Evolutionary conservation across 1,140 invertebrate genomes (phyloP).

Genomic region (Drosophila eugracilis): DNA sequence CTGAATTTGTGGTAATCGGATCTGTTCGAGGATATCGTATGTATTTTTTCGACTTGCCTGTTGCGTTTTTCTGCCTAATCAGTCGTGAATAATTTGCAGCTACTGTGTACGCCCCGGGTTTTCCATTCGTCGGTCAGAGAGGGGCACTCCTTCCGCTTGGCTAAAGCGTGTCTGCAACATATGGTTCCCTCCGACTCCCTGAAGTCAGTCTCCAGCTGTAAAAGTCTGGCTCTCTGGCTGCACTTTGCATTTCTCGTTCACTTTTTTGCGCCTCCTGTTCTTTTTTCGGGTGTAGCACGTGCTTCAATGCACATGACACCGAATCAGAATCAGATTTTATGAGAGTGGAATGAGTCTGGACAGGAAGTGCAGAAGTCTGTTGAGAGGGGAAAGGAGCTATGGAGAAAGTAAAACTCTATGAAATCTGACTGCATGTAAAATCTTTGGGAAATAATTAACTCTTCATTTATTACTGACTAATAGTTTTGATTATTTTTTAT

Average conservation of each 20-base stretch:
- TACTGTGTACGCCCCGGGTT: slow-evolving; percentile 72
- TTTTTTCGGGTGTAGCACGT: slow-evolving; percentile 69
- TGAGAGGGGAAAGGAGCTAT: too few relatives aligned
- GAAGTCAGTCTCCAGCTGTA: slow-evolving; percentile 55
- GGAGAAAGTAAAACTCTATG: neutral
- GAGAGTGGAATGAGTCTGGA: slow-evolving; percentile 1
- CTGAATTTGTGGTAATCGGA: slow-evolving; percentile 44
- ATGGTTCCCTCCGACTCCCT: slow-evolving; percentile 45
- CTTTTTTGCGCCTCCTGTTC: slow-evolving; percentile 24
- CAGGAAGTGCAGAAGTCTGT: slow-evolving; percentile 37
- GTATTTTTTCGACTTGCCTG: slow-evolving; percentile 69
- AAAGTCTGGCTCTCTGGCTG: slow-evolving; percentile 57
- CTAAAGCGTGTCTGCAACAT: slow-evolving; percentile 81
- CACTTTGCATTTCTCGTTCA: slow-evolving; percentile 46
- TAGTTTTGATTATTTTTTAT: neutral
- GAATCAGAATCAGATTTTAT: slow-evolving; percentile 52
- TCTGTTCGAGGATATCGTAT: slow-evolving; percentile 56
- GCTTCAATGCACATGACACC: slow-evolving; percentile 78
- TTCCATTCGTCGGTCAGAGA: slow-evolving; percentile 8
- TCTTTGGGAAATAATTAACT: too few relatives aligned
- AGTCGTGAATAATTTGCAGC: slow-evolving; percentile 76
- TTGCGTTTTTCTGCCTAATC: slow-evolving; percentile 81
- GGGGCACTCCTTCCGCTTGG: slow-evolving; percentile 72
- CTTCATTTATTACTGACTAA: too few relatives aligned
- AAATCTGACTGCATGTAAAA: too few relatives aligned